Conservation (phyloP, 2,888 invertebrate species). For the Caenorhabditis sp. region DNA sequence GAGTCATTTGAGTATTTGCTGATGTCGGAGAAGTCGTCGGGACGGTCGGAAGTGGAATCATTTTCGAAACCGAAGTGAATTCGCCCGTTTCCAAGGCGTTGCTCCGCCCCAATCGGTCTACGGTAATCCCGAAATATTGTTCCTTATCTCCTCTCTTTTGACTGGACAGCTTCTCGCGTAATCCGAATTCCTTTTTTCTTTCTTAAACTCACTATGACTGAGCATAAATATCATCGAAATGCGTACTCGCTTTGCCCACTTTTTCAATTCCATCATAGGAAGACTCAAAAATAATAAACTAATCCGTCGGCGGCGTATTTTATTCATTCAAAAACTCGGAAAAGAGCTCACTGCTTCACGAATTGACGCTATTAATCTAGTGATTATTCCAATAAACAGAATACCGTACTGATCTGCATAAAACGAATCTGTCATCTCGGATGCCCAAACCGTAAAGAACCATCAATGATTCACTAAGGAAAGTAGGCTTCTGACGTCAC, state of each 20-base stretch:
- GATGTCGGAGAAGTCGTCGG: constrained; percentile 15
- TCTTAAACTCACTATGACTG: constrained; percentile 49
- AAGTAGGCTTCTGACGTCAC: background rate
- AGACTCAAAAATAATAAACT: constrained; percentile 41
- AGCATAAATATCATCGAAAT: constrained; percentile 33
- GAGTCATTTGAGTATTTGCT: background rate
- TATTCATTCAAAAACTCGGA: constrained; percentile 2
- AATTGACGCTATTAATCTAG: too few species aligned
- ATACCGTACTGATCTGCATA: too few species aligned
- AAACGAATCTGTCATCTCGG: too few species aligned
- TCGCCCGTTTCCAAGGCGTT: background rate
- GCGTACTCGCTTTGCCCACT: constrained; percentile 19
- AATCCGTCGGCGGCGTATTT: constrained; percentile 21
- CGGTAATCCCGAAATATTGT: constrained; percentile 53
- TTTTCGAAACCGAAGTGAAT: background rate
- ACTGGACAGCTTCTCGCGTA: constrained; percentile 18
- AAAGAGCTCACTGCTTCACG: background rate
- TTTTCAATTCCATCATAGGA: constrained; percentile 7
- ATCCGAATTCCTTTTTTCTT: constrained; percentile 23
- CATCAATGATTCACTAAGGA: background rate
- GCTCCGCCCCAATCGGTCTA: constrained; percentile 26
- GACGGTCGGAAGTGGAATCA: constrained; percentile 13
- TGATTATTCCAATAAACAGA: too few species aligned
- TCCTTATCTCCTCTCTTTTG: constrained; percentile 29
- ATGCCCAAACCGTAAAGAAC: too few species aligned